These are phyloP conservation scores for Phataginus tetradactyla DNA, from an alignment of 2,797 vertebrate species.

Conservation along the genomic window DNA sequence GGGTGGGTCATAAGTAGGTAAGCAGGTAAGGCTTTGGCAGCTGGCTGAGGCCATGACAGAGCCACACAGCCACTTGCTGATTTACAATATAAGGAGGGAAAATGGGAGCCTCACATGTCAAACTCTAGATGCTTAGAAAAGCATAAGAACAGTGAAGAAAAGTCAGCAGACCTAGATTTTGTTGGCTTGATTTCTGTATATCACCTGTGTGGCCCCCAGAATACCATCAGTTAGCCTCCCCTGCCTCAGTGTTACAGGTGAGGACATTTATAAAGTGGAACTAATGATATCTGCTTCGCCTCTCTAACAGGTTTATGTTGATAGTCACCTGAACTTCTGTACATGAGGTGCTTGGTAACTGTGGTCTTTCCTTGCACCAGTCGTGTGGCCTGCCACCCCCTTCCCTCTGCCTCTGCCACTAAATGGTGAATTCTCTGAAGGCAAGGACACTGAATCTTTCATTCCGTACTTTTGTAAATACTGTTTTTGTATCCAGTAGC, in stretches of 20 bases:
- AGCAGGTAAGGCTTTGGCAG: background rate
- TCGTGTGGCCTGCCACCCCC: rapidly evolving
- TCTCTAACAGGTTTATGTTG: background rate
- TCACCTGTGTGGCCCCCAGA: background rate
- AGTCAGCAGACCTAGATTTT: background rate
- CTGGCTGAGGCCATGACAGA: background rate
- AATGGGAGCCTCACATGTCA: rapidly evolving
- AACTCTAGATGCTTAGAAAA: background rate
- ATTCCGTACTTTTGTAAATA: background rate
- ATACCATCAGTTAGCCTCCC: background rate
- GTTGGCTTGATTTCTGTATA: background rate
- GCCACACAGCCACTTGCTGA: background rate
- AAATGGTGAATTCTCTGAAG: background rate
- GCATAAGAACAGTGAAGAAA: too few relatives aligned
- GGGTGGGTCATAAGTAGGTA: background rate
- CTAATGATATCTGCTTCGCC: background rate
- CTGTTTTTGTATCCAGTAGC: background rate
- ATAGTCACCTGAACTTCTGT: background rate
- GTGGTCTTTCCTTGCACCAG: background rate
- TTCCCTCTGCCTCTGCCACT: background rate
- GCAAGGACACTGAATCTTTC: background rate
- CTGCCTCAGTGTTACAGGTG: background rate
- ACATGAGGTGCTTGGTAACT: background rate
- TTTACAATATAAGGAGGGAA: background rate
- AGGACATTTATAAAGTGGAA: background rate